Evolutionary conservation across 2,888 invertebrate species (phyloP).

Genomic region (Chesias legatella): DNA sequence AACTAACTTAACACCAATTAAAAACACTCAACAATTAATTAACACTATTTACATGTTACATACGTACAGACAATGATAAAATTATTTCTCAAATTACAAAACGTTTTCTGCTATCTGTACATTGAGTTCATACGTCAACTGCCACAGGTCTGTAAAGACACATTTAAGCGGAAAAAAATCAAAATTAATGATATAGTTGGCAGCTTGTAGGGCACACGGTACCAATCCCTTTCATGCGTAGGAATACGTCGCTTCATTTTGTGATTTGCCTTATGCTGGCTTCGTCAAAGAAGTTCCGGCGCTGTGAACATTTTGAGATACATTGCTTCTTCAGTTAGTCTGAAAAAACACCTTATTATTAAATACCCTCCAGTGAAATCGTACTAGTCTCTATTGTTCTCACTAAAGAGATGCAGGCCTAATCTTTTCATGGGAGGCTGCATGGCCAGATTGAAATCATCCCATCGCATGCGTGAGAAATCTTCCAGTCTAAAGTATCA

Average conservation of each 20-base stretch:
- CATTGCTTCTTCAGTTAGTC: conserved; percentile 1
- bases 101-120: conserved; percentile 50
- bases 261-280: conserved; percentile 33
- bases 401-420: no score
- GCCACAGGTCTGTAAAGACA: conserved; percentile 77
- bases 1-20: no score
- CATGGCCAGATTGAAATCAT: no score
- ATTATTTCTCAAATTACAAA: not conserved
- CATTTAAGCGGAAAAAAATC: conserved; percentile 76
- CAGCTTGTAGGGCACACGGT: conserved; percentile 68
- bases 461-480: no score
- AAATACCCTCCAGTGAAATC: conserved; percentile 4
- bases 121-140: conserved; percentile 55
- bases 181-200: conserved; percentile 78
- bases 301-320: no score
- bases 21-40: no score
- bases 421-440: no score
- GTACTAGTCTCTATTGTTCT: no score
- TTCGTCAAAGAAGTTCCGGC: not conserved
- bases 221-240: conserved; percentile 54
- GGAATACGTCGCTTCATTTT: conserved; percentile 38
- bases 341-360: conserved; percentile 5
- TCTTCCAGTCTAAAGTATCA: no score
- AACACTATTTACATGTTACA: no score
- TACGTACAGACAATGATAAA: no score